Base-by-base conservation (phyloP, 1,140 invertebrate species). In the Myzus persicae region DNA sequence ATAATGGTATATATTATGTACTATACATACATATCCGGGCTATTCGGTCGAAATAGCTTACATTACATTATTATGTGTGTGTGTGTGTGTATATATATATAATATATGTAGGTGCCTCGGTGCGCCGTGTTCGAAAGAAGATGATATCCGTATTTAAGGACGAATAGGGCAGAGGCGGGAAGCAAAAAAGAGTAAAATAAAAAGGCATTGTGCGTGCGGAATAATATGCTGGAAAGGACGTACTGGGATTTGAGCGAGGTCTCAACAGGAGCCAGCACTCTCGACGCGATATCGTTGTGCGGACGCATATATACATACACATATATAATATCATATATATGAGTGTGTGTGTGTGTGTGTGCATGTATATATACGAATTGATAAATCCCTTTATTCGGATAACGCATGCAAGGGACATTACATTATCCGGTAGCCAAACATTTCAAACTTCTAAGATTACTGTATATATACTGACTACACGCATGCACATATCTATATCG, bases 201-300 rank as follows among this genome's bases (percentile, higher is more conserved):
- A 88, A 46, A 46, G 31, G 44, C 85, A 20, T 48, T 46, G 82
- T 42, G 82, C 82, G 82, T 81, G 44, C 85, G 44, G 24, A 88
- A 88, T 88, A 88, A 88, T 88, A 48, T n/a, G 82, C 82, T 31
- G 85, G 85, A 36, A 48, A 88, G n/a, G 42, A 88, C 44, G 85
- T 88, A 88, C 85, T 88, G 85, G 85, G 85, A 88, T 88, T 88
- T 88, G 85, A 48, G 48, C 85, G 85, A 88, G 44, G 85, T 88
- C 85, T 88, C 85, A 88, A 88, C 85, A 88, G 85, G 85, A 88
- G 85, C 85, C 85, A 88, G 85, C 85, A 88, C 85, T 88, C 85
- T 85, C 85, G 85, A n/a, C 42, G 44, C 85, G 85, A 48, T 46
- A 46, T 46, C 85, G 82, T 40, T 26, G 40, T 42, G 44, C 42